A percentile compares a stretch with the other conserved stretches of the same genome.
These are phyloP conservation scores for Rostratula benghalensis DNA, from an alignment of 2,113 vertebrate genomes.

Conservation along the genomic window DNA sequence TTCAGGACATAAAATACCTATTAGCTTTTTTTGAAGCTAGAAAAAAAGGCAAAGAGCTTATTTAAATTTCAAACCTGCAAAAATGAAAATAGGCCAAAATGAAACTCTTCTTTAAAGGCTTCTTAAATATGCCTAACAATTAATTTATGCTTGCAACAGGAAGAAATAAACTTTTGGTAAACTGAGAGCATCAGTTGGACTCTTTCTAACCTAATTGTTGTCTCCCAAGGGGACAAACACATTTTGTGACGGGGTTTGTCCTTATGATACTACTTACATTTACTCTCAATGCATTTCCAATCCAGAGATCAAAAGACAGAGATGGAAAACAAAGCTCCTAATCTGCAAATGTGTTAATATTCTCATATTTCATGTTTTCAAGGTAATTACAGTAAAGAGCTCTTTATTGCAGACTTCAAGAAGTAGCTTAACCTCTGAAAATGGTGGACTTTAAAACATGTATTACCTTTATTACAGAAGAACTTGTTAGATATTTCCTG, in stretches of 20 bases:
- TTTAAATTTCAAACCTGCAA: neutral
- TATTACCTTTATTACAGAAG: neutral
- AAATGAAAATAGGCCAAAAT: neutral
- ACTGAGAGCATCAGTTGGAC: neutral
- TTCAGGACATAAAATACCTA: neutral
- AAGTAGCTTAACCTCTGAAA: neutral
- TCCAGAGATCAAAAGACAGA: slow-evolving; percentile 1
- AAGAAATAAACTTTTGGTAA: neutral
- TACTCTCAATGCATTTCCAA: neutral
- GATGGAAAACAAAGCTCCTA: neutral
- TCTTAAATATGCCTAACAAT: neutral
- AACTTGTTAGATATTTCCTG: neutral
- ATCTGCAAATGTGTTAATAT: neutral
- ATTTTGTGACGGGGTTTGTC: neutral
- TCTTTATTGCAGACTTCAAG: neutral
- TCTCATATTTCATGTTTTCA: slow-evolving; percentile 2
- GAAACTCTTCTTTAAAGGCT: neutral
- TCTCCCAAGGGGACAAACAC: neutral
- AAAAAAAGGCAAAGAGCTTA: neutral
- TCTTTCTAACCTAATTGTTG: neutral
- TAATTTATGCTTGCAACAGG: neutral
- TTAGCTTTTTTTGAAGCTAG: neutral
- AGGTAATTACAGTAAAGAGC: neutral
- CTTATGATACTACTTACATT: neutral
- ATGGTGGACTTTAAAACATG: neutral